These are phyloP conservation scores for Ceratosolen fusciceps DNA, from an alignment of 1,140 invertebrate genomes.

Conservation along the genomic window DNA sequence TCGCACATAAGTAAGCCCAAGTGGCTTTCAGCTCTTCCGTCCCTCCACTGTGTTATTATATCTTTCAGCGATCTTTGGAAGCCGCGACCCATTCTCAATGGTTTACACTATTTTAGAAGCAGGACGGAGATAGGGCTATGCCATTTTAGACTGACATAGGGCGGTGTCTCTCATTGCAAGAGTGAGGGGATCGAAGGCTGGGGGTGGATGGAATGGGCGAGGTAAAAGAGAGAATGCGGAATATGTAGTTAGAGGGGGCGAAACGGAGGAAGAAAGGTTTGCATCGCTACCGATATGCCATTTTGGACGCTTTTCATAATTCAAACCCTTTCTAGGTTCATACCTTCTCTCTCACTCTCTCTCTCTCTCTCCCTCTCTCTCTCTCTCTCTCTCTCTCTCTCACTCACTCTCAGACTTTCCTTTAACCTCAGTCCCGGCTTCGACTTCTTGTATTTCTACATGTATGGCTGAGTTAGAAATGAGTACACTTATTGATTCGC, in stretches of 20 bases:
- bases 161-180: neutral
- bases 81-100: slow-evolving; percentile 36
- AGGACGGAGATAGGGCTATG: neutral
- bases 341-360: slow-evolving; percentile 7
- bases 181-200: neutral
- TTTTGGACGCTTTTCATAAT: slow-evolving; percentile 66
- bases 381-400: slow-evolving; percentile 11
- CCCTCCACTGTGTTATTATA: slow-evolving; percentile 35
- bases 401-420: neutral
- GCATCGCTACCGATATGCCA: slow-evolving; percentile 50
- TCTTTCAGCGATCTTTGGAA: slow-evolving; percentile 45
- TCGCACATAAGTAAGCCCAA: slow-evolving; percentile 3
- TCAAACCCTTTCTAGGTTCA: slow-evolving; percentile 62
- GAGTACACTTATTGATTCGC: neutral
- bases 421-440: neutral
- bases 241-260: slow-evolving; percentile 31
- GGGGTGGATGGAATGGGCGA: neutral
- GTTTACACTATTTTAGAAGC: slow-evolving; percentile 43
- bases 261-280: slow-evolving; percentile 35
- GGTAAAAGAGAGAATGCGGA: slow-evolving; percentile 37
- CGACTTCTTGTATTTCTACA: neutral
- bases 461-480: neutral
- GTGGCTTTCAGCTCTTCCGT: slow-evolving; percentile 22
- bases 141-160: neutral
- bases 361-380: slow-evolving; percentile 33